phyloP scores from a whole-genome alignment of 2,888 invertebrate genomes.

The Acanthosepion esculentum region DNA sequence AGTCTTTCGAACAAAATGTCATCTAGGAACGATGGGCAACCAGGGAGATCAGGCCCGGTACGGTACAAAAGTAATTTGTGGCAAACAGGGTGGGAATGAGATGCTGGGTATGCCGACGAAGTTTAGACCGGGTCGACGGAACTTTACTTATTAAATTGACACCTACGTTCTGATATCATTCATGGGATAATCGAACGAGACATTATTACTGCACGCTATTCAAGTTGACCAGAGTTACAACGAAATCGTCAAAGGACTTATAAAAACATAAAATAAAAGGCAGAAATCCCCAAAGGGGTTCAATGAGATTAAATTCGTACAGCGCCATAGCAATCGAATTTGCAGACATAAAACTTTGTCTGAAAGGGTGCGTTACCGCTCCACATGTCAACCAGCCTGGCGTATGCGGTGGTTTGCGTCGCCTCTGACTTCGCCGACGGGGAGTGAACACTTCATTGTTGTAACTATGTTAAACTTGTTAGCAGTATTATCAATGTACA shows the following conservation, averaged over 20 bases:
- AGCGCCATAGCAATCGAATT: not conserved
- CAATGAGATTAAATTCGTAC: slow-evolving; percentile 7
- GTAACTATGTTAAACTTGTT: not conserved
- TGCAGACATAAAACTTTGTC: slow-evolving; percentile 18
- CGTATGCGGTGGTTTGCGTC: not conserved
- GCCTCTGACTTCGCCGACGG: not conserved
- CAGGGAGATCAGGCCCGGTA: not conserved
- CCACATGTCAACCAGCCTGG: not conserved
- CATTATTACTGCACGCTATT: not conserved
- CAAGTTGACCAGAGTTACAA: not conserved
- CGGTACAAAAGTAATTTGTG: not conserved
- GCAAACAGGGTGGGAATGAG: not conserved
- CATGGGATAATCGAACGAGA: not conserved
- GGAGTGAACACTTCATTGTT: not conserved
- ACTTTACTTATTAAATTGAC: slow-evolving; percentile 8
- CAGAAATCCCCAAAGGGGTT: not conserved
- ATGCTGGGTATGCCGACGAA: not conserved
- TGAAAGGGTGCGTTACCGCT: not conserved
- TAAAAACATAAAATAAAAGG: not conserved
- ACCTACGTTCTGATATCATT: not conserved
- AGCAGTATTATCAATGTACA: not conserved
- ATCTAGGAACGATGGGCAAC: not conserved
- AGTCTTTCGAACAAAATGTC: not conserved
- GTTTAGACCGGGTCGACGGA: no score
- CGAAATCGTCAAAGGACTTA: slow-evolving; percentile 17